Evolutionary conservation across 1,140 invertebrate genomes (phyloP).

Genomic region (Octopus bimaculoides): DNA sequence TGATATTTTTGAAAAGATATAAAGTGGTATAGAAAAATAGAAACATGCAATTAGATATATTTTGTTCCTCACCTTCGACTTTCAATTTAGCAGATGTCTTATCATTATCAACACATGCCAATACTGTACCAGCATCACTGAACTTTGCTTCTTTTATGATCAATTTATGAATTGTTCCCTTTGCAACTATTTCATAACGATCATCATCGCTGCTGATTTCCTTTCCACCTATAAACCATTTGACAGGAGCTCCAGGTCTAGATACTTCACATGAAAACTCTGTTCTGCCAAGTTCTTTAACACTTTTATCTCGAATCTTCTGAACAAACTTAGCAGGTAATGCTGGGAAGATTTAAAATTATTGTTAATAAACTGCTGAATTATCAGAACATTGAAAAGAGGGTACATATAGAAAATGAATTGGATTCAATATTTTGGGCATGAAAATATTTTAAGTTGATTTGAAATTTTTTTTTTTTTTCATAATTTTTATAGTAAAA

Average conservation of each 20-base stretch:
- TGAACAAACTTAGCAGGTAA: constrained; percentile 45
- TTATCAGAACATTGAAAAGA: background rate
- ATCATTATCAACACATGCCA: constrained; percentile 47
- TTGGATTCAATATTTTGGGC: background rate
- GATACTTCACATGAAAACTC: constrained; percentile 57
- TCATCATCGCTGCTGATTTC: constrained; percentile 60
- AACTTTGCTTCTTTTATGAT: constrained; percentile 45
- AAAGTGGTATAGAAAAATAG: no score
- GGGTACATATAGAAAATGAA: background rate
- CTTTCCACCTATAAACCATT: constrained; percentile 57
- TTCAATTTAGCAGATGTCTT: constrained; percentile 44
- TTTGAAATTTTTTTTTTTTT: background rate
- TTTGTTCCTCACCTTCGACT: constrained; percentile 39
- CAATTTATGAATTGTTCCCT: constrained; percentile 43
- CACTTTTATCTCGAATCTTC: constrained; percentile 57
- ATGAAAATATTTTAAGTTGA: background rate
- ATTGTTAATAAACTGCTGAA: background rate
- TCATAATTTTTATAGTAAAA: background rate
- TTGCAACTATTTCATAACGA: constrained; percentile 67
- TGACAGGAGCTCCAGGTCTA: constrained; percentile 53
- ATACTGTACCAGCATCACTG: constrained; percentile 46
- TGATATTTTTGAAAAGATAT: no score
- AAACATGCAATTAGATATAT: no score
- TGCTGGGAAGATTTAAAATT: constrained; percentile 25
- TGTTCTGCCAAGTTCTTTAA: constrained; percentile 65